These are phyloP conservation scores for Delichon dasypus DNA, from an alignment of 2,797 vertebrate genomes.

Conservation along the genomic window DNA sequence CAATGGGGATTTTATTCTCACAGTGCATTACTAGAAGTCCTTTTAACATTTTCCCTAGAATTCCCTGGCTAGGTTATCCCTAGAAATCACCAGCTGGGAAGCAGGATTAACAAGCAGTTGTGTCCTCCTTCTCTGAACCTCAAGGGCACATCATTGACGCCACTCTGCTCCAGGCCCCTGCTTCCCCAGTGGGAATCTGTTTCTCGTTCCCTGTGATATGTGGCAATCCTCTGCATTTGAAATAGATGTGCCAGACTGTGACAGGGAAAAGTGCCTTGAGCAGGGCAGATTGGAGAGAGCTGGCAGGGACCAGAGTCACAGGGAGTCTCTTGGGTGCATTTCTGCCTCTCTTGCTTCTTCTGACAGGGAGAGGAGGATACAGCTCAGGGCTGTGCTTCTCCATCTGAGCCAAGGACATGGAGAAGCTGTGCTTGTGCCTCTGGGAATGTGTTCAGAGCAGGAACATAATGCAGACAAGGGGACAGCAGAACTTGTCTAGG, in stretches of 20 bases:
- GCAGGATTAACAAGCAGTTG: constrained; percentile 11
- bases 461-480: background rate
- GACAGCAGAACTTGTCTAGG: background rate
- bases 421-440: background rate
- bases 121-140: constrained; percentile 30
- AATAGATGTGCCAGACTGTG: constrained; percentile 27
- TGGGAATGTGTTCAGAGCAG: background rate
- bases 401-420: background rate
- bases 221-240: background rate
- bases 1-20: background rate
- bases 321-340: background rate
- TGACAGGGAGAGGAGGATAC: background rate
- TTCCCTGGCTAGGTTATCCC: constrained; percentile 42
- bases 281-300: background rate
- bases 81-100: constrained; percentile 58
- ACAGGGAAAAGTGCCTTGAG: background rate
- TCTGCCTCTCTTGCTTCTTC: background rate
- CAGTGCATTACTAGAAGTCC: background rate
- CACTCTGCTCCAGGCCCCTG: background rate
- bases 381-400: background rate
- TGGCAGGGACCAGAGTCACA: background rate
- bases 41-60: constrained; percentile 21
- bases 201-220: constrained; percentile 7
- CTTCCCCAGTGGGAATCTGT: constrained; percentile 19
- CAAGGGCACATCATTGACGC: constrained; percentile 6